Conservation (phyloP, 2,888 invertebrate genomes). For the Pollenia griseotomentosa region DNA sequence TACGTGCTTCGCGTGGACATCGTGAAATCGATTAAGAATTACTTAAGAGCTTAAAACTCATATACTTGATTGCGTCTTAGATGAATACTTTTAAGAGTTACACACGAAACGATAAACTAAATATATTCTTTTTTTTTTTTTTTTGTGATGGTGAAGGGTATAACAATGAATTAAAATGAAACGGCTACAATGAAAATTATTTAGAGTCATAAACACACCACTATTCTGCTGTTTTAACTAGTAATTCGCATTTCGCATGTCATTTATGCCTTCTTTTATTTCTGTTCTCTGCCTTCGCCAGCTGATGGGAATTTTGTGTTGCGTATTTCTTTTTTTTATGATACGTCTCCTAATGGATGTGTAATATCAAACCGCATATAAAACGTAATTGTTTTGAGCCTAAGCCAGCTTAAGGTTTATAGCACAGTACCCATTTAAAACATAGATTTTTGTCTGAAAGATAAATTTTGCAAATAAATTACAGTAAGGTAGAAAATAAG, state of each 20-base stretch:
- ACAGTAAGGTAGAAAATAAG: not conserved
- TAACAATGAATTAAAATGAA: not conserved
- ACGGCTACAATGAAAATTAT: constrained; percentile 19
- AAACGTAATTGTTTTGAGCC: constrained; percentile 68
- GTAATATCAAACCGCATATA: constrained; percentile 63
- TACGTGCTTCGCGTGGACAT: too few species aligned
- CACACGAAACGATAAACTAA: too few species aligned
- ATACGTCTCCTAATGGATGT: constrained; percentile 57
- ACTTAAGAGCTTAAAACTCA: too few species aligned
- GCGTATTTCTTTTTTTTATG: constrained; percentile 22
- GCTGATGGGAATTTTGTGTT: constrained; percentile 47
- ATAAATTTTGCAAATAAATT: not conserved
- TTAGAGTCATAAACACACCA: constrained; percentile 31
- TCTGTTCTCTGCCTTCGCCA: constrained; percentile 11
- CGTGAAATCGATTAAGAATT: too few species aligned
- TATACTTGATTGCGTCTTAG: too few species aligned
- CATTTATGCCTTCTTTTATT: constrained; percentile 23
- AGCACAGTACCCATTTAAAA: not conserved
- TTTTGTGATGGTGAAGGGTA: too few species aligned
- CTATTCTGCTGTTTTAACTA: not conserved
- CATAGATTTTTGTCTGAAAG: not conserved
- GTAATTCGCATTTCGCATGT: constrained; percentile 37
- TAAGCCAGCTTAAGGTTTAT: constrained; percentile 63
- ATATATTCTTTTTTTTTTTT: too few species aligned
- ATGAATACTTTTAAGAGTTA: too few species aligned